Percentiles rank a stretch among this genome's conserved stretches.
phyloP scores from a whole-genome alignment of 2,888 invertebrate genomes.

The Campoplex nolae region DNA sequence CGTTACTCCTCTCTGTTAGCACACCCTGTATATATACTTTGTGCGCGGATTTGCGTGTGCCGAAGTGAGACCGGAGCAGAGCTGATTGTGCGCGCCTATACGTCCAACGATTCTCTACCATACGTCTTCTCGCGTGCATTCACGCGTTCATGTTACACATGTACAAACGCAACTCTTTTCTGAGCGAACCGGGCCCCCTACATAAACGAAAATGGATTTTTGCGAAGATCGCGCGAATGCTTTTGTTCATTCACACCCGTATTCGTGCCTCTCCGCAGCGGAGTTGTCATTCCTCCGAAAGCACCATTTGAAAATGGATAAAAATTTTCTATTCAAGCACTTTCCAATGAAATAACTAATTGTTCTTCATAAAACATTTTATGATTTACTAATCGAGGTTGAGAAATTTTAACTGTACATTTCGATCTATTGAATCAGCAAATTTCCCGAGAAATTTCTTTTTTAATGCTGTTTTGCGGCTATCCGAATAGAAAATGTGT shows the following conservation, averaged over 20 bases:
- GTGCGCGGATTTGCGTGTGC: constrained; percentile 62
- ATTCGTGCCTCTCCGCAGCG: constrained; percentile 30
- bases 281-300: constrained; percentile 40
- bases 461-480: not conserved
- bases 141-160: constrained; percentile 51
- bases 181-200: not conserved
- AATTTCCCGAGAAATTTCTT: not conserved
- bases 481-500: not conserved
- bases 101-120: constrained; percentile 55
- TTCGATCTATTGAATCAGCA: not conserved
- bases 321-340: not conserved
- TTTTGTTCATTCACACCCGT: constrained; percentile 26
- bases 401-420: not conserved
- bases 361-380: not conserved
- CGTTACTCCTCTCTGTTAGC: constrained; percentile 48
- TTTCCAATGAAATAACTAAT: not conserved
- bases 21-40: constrained; percentile 33
- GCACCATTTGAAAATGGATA: constrained; percentile 24
- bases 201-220: constrained; percentile 63
- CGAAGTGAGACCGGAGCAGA: constrained; percentile 49
- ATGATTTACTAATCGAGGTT: not conserved
- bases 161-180: constrained; percentile 7
- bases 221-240: constrained; percentile 40
- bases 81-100: constrained; percentile 66
- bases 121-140: constrained; percentile 62